Base-by-base conservation (phyloP, 2,888 invertebrate genomes). In the Dendrolimus houi region DNA sequence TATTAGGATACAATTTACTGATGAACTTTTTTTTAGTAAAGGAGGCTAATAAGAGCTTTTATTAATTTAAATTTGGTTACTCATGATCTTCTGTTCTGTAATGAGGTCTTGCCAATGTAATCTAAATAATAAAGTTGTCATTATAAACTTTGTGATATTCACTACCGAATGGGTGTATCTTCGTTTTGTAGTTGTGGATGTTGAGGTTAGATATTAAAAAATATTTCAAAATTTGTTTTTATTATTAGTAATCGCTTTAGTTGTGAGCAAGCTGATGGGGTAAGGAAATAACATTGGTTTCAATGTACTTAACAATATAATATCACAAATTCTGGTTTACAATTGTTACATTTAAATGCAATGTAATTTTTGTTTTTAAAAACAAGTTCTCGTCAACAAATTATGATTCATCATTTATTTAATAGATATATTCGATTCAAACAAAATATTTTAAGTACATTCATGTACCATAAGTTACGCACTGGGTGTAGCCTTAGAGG, bases 261-360 rank as follows among this genome's bases (percentile, higher is more conserved):
- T 29, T 29, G 29, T 29, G 29, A 29, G 29, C 29, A 29, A 29
- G 29, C 29, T 29, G 29, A 47, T 9, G 0, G 47, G 47, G 12
- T 8, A 10, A 47, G 47, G 12, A 47, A 47, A 47, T 47, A 47
- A 47, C 47, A 47, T 10, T 8, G 47, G 47, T 10, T 12, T 12
- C 47, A 12, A 10, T 47, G 47, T 64, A 70, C 71, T 75, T 78
- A 77, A 54, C 68, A 65, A 69, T 68, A 75, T 70, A 77, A 72
- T 83, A 83, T 83, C 81, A 83, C 81, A 81, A 79, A 79, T 72
- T 68, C 70, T 69, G 71, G 70, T 72, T 66, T 64, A 71, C 69
- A 71, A 61, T 69, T 60, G 74, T 75, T 72, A 77, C 70, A 73
- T 70, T 71, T 80, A 83, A 85, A 84, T 84, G 83, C 84, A 81